Percentiles rank a stretch among this genome's conserved stretches.
Conservation (phyloP, 1,140 invertebrate species). For the Lepeophtheirus salmonis region DNA sequence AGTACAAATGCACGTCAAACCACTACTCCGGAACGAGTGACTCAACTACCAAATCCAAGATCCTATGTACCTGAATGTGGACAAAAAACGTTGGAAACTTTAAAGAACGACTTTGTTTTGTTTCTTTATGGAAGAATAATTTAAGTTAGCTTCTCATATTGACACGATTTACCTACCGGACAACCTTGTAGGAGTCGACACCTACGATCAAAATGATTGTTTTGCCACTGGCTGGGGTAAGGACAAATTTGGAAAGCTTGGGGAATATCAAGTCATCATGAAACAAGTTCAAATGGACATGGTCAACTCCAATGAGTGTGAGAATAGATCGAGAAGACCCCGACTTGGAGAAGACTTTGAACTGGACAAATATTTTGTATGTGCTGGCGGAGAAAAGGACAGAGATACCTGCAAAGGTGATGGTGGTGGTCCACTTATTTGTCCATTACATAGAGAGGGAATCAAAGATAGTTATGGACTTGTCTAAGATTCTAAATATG, state of each 20-base stretch:
- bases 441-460: too few relatives aligned
- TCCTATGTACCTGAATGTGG: constrained; percentile 39
- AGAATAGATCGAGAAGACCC: constrained; percentile 29
- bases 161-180: constrained; percentile 34
- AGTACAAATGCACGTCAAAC: constrained; percentile 16
- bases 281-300: constrained; percentile 34
- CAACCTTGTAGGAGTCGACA: constrained; percentile 1
- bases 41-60: constrained; percentile 11
- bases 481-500: constrained; percentile 25
- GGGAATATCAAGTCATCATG: constrained; percentile 46
- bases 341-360: constrained; percentile 30
- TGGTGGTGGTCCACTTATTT: constrained; percentile 28
- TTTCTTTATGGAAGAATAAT: constrained; percentile 32
- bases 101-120: constrained; percentile 41
- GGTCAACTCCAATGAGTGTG: constrained; percentile 31
- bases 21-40: neutral
- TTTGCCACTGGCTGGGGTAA: constrained; percentile 56
- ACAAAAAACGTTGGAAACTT: constrained; percentile 36
- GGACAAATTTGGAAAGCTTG: constrained; percentile 37
- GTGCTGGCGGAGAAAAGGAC: constrained; percentile 34
- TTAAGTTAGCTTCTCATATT: constrained; percentile 38
- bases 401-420: constrained; percentile 32
- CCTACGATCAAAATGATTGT: neutral
- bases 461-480: neutral
- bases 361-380: constrained; percentile 33